A percentile compares a stretch with the other conserved stretches of the same genome.
phyloP scores from a whole-genome alignment of 1,140 invertebrate species.

The Ceratosolen fusciceps region DNA sequence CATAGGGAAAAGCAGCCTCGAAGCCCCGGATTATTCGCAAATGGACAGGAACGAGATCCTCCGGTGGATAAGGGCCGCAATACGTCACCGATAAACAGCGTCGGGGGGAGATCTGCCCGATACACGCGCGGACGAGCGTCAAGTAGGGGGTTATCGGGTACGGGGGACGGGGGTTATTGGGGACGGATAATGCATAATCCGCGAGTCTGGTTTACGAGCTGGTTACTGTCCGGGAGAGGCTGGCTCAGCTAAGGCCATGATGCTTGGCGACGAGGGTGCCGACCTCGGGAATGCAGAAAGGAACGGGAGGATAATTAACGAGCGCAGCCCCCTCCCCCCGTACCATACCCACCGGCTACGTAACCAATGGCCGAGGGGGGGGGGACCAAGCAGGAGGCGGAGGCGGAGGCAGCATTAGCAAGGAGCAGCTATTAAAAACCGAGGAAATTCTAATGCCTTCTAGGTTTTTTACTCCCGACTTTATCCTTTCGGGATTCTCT shows the following conservation, averaged over 20 bases:
- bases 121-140: conserved; percentile 38
- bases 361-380: no score
- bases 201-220: conserved; percentile 36
- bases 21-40: not conserved
- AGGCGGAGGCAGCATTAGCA: no score
- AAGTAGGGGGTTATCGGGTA: no score
- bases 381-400: no score
- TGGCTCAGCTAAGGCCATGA: not conserved
- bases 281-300: not conserved
- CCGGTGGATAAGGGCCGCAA: not conserved
- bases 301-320: not conserved
- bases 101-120: conserved; percentile 9
- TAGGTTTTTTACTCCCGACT: not conserved
- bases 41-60: not conserved
- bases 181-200: conserved; percentile 50
- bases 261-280: not conserved
- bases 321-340: no score
- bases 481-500: not conserved
- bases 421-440: not conserved
- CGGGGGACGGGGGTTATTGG: no score
- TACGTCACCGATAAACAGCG: conserved; percentile 20
- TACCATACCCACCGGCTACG: no score
- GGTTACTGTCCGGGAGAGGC: not conserved
- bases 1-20: not conserved
- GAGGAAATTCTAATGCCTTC: not conserved